Percentiles rank a stretch among this genome's conserved stretches.
Evolutionary conservation across 1,140 invertebrate species (phyloP).

Genomic region (Pseudomyrmex dendroicus): DNA sequence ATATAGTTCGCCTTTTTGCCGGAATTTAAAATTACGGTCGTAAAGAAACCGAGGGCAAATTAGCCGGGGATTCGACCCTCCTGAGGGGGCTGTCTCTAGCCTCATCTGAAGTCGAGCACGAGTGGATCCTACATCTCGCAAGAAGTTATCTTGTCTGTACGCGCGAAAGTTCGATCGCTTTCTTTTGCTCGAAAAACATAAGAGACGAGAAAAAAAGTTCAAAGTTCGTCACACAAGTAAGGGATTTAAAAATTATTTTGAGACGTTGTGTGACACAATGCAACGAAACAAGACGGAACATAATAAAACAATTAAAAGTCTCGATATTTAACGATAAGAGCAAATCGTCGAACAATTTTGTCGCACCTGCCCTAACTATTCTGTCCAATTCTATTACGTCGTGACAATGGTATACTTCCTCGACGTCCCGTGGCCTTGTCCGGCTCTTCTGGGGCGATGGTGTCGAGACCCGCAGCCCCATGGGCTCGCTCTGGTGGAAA

Average conservation of each 20-base stretch:
- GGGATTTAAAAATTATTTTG: no score
- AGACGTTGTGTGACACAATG: no score
- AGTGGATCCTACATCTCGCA: conserved; percentile 1
- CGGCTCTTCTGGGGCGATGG: conserved; percentile 47
- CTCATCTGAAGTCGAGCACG: conserved; percentile 39
- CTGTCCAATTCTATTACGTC: conserved; percentile 40
- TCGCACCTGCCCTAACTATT: conserved; percentile 57
- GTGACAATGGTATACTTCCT: conserved; percentile 26
- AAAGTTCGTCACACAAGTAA: no score
- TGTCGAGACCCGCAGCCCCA: conserved; percentile 73
- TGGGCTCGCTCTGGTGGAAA: conserved; percentile 82
- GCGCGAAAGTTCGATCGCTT: not conserved
- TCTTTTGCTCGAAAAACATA: not conserved
- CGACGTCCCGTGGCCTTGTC: conserved; percentile 60
- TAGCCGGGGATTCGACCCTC: conserved; percentile 75
- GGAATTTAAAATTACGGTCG: conserved; percentile 81
- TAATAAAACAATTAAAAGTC: no score
- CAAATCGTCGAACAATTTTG: conserved; percentile 1
- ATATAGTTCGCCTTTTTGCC: conserved; percentile 75
- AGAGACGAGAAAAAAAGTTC: not conserved
- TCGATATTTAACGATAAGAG: not conserved
- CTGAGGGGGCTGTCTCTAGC: conserved; percentile 66
- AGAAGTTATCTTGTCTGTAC: conserved; percentile 1
- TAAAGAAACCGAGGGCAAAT: conserved; percentile 80
- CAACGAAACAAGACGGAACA: no score